phyloP scores from a whole-genome alignment of 1,140 invertebrate species.

The Platyscapa corneri region DNA sequence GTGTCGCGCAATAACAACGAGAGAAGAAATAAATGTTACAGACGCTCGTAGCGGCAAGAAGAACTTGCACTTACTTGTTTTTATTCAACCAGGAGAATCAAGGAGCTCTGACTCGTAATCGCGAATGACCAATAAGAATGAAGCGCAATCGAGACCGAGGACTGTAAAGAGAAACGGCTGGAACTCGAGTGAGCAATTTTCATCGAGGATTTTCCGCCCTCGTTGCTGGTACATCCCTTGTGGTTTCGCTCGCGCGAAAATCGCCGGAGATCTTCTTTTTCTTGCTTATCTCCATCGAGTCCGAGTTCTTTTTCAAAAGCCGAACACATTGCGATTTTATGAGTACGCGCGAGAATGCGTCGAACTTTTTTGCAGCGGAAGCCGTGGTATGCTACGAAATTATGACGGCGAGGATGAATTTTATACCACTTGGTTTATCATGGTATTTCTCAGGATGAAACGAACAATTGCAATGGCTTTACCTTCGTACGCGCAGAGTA shows the following conservation, averaged over 20 bases:
- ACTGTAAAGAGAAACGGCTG: background rate
- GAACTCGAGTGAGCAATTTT: background rate
- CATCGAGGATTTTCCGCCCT: background rate
- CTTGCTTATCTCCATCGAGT: background rate
- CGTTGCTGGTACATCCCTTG: no score
- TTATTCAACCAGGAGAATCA: background rate
- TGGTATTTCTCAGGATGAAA: no score
- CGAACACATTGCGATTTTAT: no score
- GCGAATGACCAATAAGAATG: background rate
- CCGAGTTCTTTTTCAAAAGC: background rate
- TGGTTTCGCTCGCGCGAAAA: background rate
- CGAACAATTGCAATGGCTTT: no score
- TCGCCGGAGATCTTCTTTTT: background rate
- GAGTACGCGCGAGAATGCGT: no score
- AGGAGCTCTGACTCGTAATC: background rate
- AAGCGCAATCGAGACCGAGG: background rate
- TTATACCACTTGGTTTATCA: no score
- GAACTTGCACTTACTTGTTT: background rate
- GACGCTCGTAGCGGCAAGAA: no score
- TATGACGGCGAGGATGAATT: no score
- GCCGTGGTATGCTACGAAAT: no score
- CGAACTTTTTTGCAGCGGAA: no score
- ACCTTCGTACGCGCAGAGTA: background rate
- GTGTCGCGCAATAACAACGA: no score
- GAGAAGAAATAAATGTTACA: no score